Evolutionary conservation across 2,113 vertebrate species (phyloP).

Genomic region (Macrotus californicus): DNA sequence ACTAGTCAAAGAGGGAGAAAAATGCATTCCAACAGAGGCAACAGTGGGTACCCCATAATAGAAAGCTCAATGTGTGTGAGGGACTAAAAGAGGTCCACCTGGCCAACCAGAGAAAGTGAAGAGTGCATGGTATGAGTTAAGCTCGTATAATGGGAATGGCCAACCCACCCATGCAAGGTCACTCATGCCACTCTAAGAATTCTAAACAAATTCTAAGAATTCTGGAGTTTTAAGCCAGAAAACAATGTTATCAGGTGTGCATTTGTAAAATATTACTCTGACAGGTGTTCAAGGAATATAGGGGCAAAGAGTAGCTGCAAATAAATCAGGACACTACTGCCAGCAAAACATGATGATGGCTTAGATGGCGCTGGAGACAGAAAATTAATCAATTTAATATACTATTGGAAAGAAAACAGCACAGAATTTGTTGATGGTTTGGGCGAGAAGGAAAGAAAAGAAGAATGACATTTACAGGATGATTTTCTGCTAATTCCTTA

Average conservation of each 20-base stretch:
- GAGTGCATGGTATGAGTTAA: background rate
- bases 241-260: background rate
- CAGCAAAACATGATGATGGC: background rate
- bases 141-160: background rate
- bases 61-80: background rate
- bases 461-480: background rate
- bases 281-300: background rate
- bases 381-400: background rate
- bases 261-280: background rate
- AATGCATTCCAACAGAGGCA: background rate
- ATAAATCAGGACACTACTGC: background rate
- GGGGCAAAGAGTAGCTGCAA: background rate
- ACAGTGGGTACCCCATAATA: background rate
- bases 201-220: background rate
- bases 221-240: background rate
- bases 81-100: background rate
- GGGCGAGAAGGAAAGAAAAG: background rate
- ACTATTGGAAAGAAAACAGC: background rate
- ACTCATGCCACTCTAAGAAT: background rate
- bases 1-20: background rate
- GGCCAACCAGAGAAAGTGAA: background rate
- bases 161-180: background rate
- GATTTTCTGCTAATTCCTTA: background rate
- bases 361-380: background rate
- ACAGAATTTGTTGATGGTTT: background rate